A percentile compares a stretch with the other conserved stretches of the same genome.
These are phyloP conservation scores for Pampusana beccarii DNA, from an alignment of 2,113 vertebrate genomes.

Conservation along the genomic window DNA sequence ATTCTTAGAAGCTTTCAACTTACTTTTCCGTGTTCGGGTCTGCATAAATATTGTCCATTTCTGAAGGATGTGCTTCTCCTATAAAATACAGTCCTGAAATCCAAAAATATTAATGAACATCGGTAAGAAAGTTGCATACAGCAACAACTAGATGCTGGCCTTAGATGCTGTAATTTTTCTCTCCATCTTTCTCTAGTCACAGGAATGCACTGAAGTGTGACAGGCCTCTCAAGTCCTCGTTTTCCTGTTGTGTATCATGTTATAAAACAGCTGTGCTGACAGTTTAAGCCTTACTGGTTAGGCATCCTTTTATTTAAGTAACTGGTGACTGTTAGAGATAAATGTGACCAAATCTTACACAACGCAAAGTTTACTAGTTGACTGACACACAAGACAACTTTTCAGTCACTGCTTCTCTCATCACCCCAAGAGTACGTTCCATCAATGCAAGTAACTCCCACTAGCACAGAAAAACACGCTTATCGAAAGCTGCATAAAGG, in stretches of 20 bases:
- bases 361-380: background rate
- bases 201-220: background rate
- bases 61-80: slow-evolving; percentile 42
- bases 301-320: background rate
- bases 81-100: slow-evolving; percentile 3
- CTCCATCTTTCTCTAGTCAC: background rate
- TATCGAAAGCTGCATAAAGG: background rate
- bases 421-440: background rate
- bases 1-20: slow-evolving; percentile 45
- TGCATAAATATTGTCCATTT: slow-evolving; percentile 70
- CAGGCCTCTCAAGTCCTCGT: fast-evolving
- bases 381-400: background rate
- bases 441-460: background rate
- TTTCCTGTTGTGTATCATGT: fast-evolving
- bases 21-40: slow-evolving; percentile 73
- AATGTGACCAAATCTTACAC: background rate
- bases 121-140: background rate
- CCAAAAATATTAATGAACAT: background rate
- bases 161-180: background rate
- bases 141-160: background rate
- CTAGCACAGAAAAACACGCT: background rate
- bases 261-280: background rate
- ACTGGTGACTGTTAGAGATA: background rate
- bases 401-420: background rate
- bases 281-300: background rate